Evolutionary conservation across 2,797 vertebrate genomes (phyloP), one percentile per base, ranked within the genome.

Genomic region (Aselliscus stoliczkanus): DNA sequence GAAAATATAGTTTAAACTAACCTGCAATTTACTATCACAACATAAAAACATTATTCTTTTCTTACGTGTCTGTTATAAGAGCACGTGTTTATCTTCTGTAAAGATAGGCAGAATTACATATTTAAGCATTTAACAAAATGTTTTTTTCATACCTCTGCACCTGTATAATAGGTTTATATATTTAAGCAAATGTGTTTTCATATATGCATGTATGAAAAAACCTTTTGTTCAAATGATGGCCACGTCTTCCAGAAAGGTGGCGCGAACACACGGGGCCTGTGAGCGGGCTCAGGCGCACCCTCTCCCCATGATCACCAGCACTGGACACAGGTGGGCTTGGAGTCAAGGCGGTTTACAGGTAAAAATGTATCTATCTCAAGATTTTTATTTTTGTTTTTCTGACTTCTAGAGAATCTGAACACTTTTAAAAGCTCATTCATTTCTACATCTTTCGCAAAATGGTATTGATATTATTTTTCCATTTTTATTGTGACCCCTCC

Each of bases 251-350:
- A 80, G n/a, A 23, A 87, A 44, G 15, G 5, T 1, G 17, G 4
- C 2, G 2, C 20, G 27, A 37, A 31, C 0, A 0, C 4, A 0
- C 3, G 10, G 47, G 20, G 4, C 42, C 60, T 52, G 37, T 2
- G 0, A 13, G 37, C 11, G 2, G 29, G 11, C 15, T 4, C 3
- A 23, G 8, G 1, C 18, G 11, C 0, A 0, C 25, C 1, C 0
- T 13, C n/a, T 4, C 13, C 23, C 31, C 0, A 6, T 4, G 3
- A 4, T 0, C 1, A 1, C 31, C 84, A 42, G 67, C 17, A 3
- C 62, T 12, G 13, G 47, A 4, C 23, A 9, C 8, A 0, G 7
- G 7, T 4, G 0, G 29, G 56, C 10, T 52, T 42, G 12, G 15
- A 52, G 25, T 44, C 47, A 13, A 50, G 47, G 13, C 47, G 3